These are phyloP conservation scores for Agapostemon virescens DNA, from an alignment of 2,888 invertebrate species.

Conservation along the genomic window DNA sequence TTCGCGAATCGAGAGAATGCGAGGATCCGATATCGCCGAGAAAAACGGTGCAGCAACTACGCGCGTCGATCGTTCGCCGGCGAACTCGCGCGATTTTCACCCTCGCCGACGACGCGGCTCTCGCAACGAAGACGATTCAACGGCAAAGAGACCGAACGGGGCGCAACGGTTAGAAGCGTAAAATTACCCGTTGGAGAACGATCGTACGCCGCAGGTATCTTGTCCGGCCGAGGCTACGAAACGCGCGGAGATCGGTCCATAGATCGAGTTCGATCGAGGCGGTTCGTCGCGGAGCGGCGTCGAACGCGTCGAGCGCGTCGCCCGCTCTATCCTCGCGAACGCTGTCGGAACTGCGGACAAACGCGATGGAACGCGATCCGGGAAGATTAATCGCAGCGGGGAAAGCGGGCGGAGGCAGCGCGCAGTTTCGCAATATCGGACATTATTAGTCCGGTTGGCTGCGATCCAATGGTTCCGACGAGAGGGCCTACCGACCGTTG, in stretches of 20 bases:
- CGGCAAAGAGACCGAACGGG: too few relatives aligned
- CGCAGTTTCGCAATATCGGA: conserved; percentile 70
- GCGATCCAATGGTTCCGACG: conserved; percentile 58
- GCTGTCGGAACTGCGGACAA: conserved; percentile 44
- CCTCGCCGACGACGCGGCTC: neutral
- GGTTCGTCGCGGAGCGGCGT: conserved; percentile 9
- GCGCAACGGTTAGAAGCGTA: too few relatives aligned
- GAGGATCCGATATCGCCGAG: too few relatives aligned
- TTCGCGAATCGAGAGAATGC: too few relatives aligned
- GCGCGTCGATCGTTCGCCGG: too few relatives aligned
- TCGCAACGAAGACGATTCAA: too few relatives aligned
- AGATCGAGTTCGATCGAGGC: neutral
- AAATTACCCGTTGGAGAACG: neutral
- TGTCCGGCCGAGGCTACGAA: neutral
- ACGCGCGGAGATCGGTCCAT: neutral
- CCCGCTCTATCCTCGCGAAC: conserved; percentile 9
- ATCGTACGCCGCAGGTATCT: neutral
- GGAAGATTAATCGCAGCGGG: conserved; percentile 47
- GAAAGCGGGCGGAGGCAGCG: conserved; percentile 25
- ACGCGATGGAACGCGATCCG: conserved; percentile 51
- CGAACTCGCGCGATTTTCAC: neutral
- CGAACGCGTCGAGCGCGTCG: neutral
- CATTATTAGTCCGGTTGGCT: conserved; percentile 71
- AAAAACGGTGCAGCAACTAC: too few relatives aligned
- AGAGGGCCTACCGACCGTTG: conserved; percentile 44